Base-by-base conservation (phyloP, 2,888 invertebrate species). In the Charanyca ferruginea region DNA sequence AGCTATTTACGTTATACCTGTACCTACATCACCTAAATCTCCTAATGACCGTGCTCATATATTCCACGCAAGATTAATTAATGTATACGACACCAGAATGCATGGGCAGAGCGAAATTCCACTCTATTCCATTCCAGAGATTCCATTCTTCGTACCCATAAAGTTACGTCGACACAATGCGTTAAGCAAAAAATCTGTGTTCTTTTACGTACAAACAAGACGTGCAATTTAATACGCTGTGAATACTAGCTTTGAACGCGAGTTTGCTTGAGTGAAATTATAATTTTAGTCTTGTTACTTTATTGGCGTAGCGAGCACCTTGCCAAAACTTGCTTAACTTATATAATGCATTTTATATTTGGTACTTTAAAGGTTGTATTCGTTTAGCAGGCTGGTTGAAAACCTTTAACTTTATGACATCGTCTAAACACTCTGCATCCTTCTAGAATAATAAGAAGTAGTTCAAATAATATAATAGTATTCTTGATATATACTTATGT, bases 21-120 rank as follows among this genome's bases (percentile, higher is more conserved):
- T 32, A n/a, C 7, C 0, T 45, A 8, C 13, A 45, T 7, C 18
- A 28, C 4, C 22, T 18, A 22, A 71, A 71, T 35, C 25, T 52
- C 20, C 20, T 44, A 59, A 63, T 52, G 47, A 65, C 61, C 16
- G 13, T 25, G 20, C 48, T 23, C 48, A 55, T 67, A 67, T 66
- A 79, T 55, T 70, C 20, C 45, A 32, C 41, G 3, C 47, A 35
- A 76, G 49, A 76, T 66, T 72, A 76, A 79, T 66, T 11, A 62
- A 51, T 64, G 55, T 41, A 11, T 32, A 55, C 61, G 49, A 53
- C 66, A 55, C 32, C 22, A 70, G 54, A 73, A 73, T 61, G 61
- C 38, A 57, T 55, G 51, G 44, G 52, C 42, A 18, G 35, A 49
- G 48, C 28, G 35, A 59, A 67, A 80, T 80, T 65, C 57, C 64